Evolutionary conservation across 2,888 invertebrate species (phyloP).

Genomic region (Rhingia campestris): DNA sequence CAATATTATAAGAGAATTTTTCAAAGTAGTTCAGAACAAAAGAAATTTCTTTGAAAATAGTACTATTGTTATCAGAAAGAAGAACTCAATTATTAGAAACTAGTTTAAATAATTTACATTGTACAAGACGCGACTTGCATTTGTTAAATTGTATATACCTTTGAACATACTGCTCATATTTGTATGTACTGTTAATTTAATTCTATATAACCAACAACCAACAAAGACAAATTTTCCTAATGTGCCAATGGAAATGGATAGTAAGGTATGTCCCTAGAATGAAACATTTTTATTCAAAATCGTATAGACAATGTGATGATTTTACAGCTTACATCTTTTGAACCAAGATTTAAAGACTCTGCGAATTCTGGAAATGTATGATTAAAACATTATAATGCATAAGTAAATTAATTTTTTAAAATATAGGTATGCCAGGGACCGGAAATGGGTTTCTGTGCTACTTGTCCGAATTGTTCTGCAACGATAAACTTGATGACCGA

Average conservation of each 20-base stretch:
- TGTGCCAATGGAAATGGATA: conserved; percentile 2
- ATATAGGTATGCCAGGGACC: conserved; percentile 39
- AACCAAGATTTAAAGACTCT: conserved; percentile 32
- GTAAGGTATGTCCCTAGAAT: conserved; percentile 28
- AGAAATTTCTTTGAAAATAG: no score
- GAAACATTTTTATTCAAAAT: not conserved
- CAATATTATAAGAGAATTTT: no score
- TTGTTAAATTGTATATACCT: no score
- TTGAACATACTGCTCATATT: no score
- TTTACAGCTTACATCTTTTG: conserved; percentile 20
- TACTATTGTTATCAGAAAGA: no score
- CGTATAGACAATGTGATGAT: not conserved
- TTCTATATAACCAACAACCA: not conserved
- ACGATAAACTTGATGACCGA: conserved; percentile 80
- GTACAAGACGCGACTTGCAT: no score
- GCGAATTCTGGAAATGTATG: conserved; percentile 32
- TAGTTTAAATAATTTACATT: no score
- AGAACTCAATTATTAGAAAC: no score
- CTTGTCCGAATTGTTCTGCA: conserved; percentile 81
- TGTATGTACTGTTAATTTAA: no score
- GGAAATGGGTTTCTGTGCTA: conserved; percentile 80
- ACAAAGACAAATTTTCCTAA: conserved; percentile 22
- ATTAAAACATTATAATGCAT: conserved; percentile 5
- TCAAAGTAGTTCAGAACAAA: no score
- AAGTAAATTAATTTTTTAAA: conserved; percentile 27